A percentile compares a stretch with the other conserved stretches of the same genome.
phyloP scores from a whole-genome alignment of 2,797 vertebrate species.

The Cirrhinus molitorella region DNA sequence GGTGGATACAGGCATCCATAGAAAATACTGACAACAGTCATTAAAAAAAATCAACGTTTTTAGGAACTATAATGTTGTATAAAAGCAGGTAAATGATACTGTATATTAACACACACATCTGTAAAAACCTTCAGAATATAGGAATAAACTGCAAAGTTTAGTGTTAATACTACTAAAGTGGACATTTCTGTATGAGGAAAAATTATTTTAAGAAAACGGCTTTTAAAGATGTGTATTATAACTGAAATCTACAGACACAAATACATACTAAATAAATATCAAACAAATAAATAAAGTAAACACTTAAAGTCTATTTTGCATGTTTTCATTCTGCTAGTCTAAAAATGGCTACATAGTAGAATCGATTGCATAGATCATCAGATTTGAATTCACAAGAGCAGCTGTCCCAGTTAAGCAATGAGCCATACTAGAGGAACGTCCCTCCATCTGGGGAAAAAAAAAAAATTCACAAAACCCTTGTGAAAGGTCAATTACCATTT shows the following conservation, averaged over 20 bases:
- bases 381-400: slow-evolving; percentile 57
- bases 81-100: background rate
- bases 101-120: background rate
- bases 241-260: background rate
- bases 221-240: background rate
- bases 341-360: background rate
- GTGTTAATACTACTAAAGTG: background rate
- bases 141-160: background rate
- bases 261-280: background rate
- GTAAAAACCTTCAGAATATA: background rate
- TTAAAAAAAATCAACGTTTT: background rate
- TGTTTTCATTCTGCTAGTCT: background rate
- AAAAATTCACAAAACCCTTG: slow-evolving; percentile 58
- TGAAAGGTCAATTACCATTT: slow-evolving; percentile 84
- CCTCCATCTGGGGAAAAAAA: slow-evolving; percentile 67
- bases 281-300: background rate
- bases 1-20: no score
- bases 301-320: background rate
- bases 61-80: no score
- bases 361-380: slow-evolving; percentile 14
- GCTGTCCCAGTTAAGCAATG: slow-evolving; percentile 73
- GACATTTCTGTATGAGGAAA: background rate
- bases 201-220: background rate
- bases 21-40: background rate
- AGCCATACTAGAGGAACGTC: slow-evolving; percentile 74